Conservation (phyloP, 1,140 invertebrate species). For the Epicauta chinensis region DNA sequence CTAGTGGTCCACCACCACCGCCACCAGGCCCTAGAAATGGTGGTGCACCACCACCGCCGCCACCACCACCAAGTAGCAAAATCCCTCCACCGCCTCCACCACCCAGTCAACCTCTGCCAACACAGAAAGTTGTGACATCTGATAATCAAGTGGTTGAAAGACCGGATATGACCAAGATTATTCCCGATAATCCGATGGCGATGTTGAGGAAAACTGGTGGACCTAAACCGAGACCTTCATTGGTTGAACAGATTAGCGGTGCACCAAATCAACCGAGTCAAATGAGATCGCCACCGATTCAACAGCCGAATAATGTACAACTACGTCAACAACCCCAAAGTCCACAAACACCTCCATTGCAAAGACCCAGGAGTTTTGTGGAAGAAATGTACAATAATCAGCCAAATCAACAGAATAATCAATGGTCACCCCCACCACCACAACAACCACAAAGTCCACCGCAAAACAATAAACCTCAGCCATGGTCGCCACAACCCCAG, state of each 20-base stretch:
- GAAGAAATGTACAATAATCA: too few relatives aligned
- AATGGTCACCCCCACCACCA: conserved; percentile 36
- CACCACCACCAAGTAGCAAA: conserved; percentile 43
- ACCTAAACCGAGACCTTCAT: conserved; percentile 39
- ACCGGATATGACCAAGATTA: conserved; percentile 57
- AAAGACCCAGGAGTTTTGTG: neutral
- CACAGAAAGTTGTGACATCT: conserved; percentile 42
- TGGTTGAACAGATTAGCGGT: conserved; percentile 28
- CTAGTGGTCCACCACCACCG: conserved; percentile 51
- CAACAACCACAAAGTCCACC: conserved; percentile 9
- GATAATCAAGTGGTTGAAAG: conserved; percentile 44
- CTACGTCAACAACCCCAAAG: neutral
- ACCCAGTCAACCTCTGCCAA: conserved; percentile 43
- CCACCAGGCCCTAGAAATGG: conserved; percentile 20
- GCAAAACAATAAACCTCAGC: conserved; percentile 46
- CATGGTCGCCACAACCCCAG: conserved; percentile 1
- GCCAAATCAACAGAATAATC: conserved; percentile 50
- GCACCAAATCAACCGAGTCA: neutral
- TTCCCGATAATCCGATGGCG: conserved; percentile 59
- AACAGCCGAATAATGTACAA: conserved; percentile 1
- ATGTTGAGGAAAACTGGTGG: conserved; percentile 46
- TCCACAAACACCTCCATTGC: conserved; percentile 1
- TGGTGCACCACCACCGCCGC: conserved; percentile 34
- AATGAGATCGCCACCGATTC: conserved; percentile 4
- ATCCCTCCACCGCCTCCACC: conserved; percentile 51